Evolutionary conservation across 2,888 invertebrate species (phyloP), one percentile per base, ranked within the genome.

Genomic region (Troides aeacus): DNA sequence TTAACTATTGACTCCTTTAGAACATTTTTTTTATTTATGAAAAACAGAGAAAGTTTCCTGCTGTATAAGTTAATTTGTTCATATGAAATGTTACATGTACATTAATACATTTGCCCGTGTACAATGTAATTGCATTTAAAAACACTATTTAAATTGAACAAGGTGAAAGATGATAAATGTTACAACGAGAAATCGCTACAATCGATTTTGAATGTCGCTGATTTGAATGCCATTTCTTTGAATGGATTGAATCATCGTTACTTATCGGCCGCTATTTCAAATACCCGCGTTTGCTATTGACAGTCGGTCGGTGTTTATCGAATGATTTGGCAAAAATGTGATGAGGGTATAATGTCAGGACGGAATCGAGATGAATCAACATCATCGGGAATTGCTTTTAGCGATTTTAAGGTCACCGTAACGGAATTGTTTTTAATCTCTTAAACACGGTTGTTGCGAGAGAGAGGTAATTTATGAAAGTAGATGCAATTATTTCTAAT

Each of bases 281-380:
- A 36, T 63, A 62, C 62, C 57, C 70, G 56, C 46, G 66, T 39
- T 21, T 62, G 65, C 68, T 61, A 67, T 65, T 66, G 64, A 71
- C 66, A 64, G 64, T 68, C 50, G 50, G 5, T 39, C 39, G 64
- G 64, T 66, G 64, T 60, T 71, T 72, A 67, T 72, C 61, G 61
- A 65, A 69, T 71, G 71, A 69, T 36, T 72, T 69, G 70, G 3
- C 65, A 69, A 68, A 71, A 70, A 69, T 65, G 24, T 24, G 12
- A 56, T 21, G 42, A 42, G 30, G 65, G 75, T 76, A 73, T 74
- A 74, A 77, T 75, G 63, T 64, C 67, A 68, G 73, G 76, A 74
- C 74, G 36, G 18, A n/a, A 53, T n/a, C 7, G n/a, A 53, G n/a
- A n/a, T 6, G 53, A 53, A 53, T n/a, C 18, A n/a, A 53, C 18